Evolutionary conservation across 2,888 invertebrate species (phyloP), one percentile per base, ranked within the genome.

Genomic region (Drosophila mimica): DNA sequence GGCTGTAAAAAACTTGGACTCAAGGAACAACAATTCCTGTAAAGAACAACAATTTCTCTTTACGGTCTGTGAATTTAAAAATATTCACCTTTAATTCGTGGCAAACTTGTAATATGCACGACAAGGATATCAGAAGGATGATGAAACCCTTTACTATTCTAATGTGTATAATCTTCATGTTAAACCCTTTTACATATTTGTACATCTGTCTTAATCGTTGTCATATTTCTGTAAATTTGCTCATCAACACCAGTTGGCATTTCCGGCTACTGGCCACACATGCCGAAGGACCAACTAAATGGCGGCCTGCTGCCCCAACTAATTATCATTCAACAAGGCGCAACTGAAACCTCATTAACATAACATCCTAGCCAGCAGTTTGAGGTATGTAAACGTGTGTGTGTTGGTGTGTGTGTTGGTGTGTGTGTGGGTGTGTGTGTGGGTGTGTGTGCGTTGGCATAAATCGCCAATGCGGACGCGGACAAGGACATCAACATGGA

Each of bases 261-360:
- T 61, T 11, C 40, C 31, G n/a, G 11, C 38, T 25, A 33, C 52
- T 70, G 75, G 34, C 53, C 66, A 56, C 53, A 73, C 40, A 74
- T 67, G 64, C 61, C 58, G 36, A 17, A n/a, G 31, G 36, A 11
- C 25, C 43, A 46, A 49, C 70, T 62, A 43, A 46, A 61, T 58
- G 57, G 58, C 59, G 72, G 69, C 63, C 66, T 67, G 69, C 83
- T 80, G 73, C 81, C 75, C 76, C 76, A 76, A 81, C 85, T 85
- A 86, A 88, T 88, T 86, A 88, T 69, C 72, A 71, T 74, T 64
- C 64, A 66, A 77, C 81, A 79, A 83, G 82, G 74, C 81, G 72
- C 69, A 49, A 75, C 72, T 63, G 82, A 83, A 83, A 83, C 73
- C 85, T 83, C 88, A 86, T 90, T 90, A 83, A 81, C 83, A 87